Base-by-base conservation (phyloP, 2,113 vertebrate species). In the Phrynocephalus versicolor region DNA sequence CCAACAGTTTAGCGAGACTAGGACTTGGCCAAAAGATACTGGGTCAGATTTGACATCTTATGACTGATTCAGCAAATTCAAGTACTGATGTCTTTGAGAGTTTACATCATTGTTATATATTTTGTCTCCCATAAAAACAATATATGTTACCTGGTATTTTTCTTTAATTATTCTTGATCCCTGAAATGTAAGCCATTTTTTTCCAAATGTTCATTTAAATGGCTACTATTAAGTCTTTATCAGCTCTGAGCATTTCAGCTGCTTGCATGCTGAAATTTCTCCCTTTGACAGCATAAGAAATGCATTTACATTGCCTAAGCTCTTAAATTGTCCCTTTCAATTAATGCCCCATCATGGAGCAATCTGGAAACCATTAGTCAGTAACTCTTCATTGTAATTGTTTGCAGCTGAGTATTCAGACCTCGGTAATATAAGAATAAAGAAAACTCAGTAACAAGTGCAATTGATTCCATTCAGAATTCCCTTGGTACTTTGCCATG, bases 331-430 rank as follows among this genome's bases (percentile, higher is more conserved):
- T 98, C 97, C 95, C 95, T 97, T 97, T 97, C 97, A 97, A 98
- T 99, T 98, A 97, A 96, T 96, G 95, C 96, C 94, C 95, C 96
- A 97, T 97, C 96, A 96, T 94, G 94, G 96, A 94, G 93, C 94
- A 97, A 96, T 97, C 98, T 99, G 98, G 98, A 98, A 98, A 96
- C 96, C 92, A 96, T 98, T 99, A 98, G 96, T 98, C 97, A 97
- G 97, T 96, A 96, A 95, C 96, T 97, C 96, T 96, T 97, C 96
- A 96, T 96, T 96, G 91, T 97, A 98, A 98, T 98, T 97, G 97
- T 97, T 98, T 98, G 96, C 98, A 99, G 98, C 97, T 98, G 98
- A 98, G 96, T 96, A 97, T 94, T 95, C 95, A 96, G 96, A 95
- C 91, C 95, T 94, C 88, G 95, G 95, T 97, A 97, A 97, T 95